phyloP scores from a whole-genome alignment of 2,797 vertebrate species.

The Discoglossus pictus region DNA sequence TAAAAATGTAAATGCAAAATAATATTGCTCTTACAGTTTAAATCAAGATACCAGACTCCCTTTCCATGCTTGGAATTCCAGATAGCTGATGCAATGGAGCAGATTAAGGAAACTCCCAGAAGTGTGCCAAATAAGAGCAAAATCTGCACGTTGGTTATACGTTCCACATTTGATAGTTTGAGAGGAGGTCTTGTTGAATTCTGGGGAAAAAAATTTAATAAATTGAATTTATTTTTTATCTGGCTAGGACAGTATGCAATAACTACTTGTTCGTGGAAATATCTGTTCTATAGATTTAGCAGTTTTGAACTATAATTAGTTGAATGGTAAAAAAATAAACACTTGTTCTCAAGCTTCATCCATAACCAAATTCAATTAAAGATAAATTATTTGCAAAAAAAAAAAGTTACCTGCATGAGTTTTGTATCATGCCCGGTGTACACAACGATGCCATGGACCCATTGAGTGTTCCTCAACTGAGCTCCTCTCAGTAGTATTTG shows the following conservation, averaged over 20 bases:
- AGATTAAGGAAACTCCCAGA: constrained; percentile 94
- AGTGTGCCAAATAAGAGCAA: constrained; percentile 95
- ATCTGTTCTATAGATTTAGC: too few relatives aligned
- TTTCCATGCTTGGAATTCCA: constrained; percentile 91
- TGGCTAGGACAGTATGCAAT: background rate
- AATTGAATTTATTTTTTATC: background rate
- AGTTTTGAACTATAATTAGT: too few relatives aligned
- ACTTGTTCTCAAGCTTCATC: background rate
- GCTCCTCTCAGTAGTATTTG: constrained; percentile 96
- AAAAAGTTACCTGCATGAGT: constrained; percentile 84
- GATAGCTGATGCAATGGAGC: constrained; percentile 92
- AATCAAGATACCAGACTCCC: constrained; percentile 96
- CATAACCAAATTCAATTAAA: background rate
- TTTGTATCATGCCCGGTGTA: constrained; percentile 98
- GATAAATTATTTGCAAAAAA: background rate
- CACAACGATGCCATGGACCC: constrained; percentile 95
- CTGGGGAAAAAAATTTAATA: constrained; percentile 66
- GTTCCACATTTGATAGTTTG: constrained; percentile 97
- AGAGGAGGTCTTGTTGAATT: constrained; percentile 96
- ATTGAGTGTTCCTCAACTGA: constrained; percentile 96
- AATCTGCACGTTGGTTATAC: constrained; percentile 98
- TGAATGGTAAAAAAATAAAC: too few relatives aligned
- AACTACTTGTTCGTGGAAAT: too few relatives aligned
- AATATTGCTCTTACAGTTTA: constrained; percentile 81
- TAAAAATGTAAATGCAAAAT: too few relatives aligned